phyloP scores from a whole-genome alignment of 2,888 invertebrate species.

The Eudasyphora cyanicolor region DNA sequence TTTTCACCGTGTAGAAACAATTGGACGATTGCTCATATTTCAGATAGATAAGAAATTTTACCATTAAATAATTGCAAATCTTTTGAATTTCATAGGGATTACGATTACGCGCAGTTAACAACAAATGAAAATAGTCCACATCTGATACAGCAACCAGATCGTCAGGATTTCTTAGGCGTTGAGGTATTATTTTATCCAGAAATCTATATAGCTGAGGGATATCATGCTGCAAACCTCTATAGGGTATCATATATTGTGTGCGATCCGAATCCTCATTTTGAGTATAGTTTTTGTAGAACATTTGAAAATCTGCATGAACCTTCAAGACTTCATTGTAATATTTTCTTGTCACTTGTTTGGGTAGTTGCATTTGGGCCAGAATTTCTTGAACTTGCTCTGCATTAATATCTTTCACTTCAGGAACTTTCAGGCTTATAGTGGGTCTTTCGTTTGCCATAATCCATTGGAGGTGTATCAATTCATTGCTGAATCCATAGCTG shows the following conservation, averaged over 20 bases:
- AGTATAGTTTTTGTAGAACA: not conserved
- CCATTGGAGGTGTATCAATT: slow-evolving; percentile 54
- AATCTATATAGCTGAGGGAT: not conserved
- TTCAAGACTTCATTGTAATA: not conserved
- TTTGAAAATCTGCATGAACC: not conserved
- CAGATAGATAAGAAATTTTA: slow-evolving; percentile 70
- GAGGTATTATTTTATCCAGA: not conserved
- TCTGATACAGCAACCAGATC: not conserved
- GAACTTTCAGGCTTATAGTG: not conserved
- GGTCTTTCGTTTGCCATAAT: not conserved
- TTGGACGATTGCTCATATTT: slow-evolving; percentile 58
- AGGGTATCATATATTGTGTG: not conserved
- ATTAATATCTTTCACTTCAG: not conserved
- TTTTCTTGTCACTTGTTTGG: not conserved
- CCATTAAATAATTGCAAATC: slow-evolving; percentile 74
- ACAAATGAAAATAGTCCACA: not conserved
- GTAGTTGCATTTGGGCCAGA: not conserved
- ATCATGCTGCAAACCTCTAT: not conserved
- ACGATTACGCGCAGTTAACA: no score
- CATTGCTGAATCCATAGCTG: slow-evolving; percentile 68
- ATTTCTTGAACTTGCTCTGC: not conserved
- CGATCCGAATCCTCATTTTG: not conserved
- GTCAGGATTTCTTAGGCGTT: not conserved
- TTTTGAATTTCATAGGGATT: not conserved
- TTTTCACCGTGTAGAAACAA: slow-evolving; percentile 64